Percentiles rank a stretch among this genome's conserved stretches.
Evolutionary conservation across 2,888 invertebrate genomes (phyloP).

Genomic region (Eulithis testata): DNA sequence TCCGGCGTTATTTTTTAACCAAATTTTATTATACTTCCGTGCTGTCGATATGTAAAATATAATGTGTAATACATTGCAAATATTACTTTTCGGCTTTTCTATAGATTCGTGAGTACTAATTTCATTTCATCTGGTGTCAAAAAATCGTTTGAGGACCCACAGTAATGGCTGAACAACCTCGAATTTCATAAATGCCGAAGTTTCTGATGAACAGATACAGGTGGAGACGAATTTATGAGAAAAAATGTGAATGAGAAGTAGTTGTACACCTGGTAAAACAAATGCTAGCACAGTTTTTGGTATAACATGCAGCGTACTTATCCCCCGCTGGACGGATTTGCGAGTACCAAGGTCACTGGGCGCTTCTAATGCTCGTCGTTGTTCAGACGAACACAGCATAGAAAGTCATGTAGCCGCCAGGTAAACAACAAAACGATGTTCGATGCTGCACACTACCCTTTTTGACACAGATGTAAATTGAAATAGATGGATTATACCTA

Average conservation of each 20-base stretch:
- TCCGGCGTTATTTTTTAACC: conserved; percentile 73
- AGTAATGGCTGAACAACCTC: conserved; percentile 67
- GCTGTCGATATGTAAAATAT: conserved; percentile 74
- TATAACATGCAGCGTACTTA: conserved; percentile 32
- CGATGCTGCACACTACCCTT: conserved; percentile 62
- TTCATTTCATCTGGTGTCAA: conserved; percentile 42
- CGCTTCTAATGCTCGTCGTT: conserved; percentile 37
- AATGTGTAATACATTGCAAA: conserved; percentile 60
- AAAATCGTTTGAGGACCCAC: conserved; percentile 27
- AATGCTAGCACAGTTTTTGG: conserved; percentile 22
- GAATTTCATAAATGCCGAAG: conserved; percentile 50
- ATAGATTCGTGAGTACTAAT: conserved; percentile 60
- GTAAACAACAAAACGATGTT: conserved; percentile 60
- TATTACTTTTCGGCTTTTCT: conserved; percentile 62
- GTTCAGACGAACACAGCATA: conserved; percentile 58
- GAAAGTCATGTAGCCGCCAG: conserved; percentile 71
- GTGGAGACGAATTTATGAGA: conserved; percentile 30
- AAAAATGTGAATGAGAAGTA: conserved; percentile 36
- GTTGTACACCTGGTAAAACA: conserved; percentile 19
- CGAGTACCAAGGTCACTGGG: conserved; percentile 39
- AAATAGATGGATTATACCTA: conserved; percentile 76
- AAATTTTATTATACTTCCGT: conserved; percentile 65
- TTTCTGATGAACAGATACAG: conserved; percentile 35
- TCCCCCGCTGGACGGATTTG: conserved; percentile 27
- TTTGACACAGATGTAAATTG: conserved; percentile 61